Percentiles rank a stretch among this genome's conserved stretches.
Conservation (phyloP, 2,888 invertebrate species). For the Eupithecia subfuscata region DNA sequence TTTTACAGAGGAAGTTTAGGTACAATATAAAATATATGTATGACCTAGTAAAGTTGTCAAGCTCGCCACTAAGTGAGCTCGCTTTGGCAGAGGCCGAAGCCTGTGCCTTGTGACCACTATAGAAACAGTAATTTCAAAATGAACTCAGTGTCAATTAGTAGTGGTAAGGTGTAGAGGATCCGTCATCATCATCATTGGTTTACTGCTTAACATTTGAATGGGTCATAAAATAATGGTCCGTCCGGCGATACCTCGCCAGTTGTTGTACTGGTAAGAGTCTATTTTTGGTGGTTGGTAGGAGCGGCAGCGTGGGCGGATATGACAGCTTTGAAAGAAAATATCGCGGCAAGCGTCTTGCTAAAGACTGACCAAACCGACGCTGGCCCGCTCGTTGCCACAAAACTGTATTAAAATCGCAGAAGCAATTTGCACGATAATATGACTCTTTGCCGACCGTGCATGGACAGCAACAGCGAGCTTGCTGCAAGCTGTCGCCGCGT, state of each 20-base stretch:
- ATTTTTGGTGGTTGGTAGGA: neutral
- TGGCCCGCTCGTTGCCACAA: neutral
- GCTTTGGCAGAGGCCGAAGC: slow-evolving; percentile 5
- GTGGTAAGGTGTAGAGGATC: slow-evolving; percentile 37
- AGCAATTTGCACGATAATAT: neutral
- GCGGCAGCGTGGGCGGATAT: neutral
- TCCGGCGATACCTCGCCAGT: neutral
- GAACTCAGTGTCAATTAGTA: slow-evolving; percentile 47
- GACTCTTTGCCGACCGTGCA: neutral
- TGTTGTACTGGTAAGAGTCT: neutral
- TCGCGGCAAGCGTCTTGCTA: neutral
- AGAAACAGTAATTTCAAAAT: slow-evolving; percentile 46
- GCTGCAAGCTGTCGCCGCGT: too few species aligned
- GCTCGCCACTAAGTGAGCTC: neutral
- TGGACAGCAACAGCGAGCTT: too few species aligned
- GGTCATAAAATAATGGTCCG: slow-evolving; percentile 11
- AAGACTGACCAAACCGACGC: neutral
- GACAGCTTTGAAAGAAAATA: neutral
- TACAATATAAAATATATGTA: too few species aligned
- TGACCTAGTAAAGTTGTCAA: too few species aligned
- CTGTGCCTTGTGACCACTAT: slow-evolving; percentile 10
- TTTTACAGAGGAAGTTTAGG: too few species aligned
- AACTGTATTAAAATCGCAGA: neutral
- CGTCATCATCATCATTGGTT: slow-evolving; percentile 42
- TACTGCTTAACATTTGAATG: slow-evolving; percentile 40